Conservation (phyloP, 2,113 vertebrate genomes). For the Tragelaphus buxtoni region DNA sequence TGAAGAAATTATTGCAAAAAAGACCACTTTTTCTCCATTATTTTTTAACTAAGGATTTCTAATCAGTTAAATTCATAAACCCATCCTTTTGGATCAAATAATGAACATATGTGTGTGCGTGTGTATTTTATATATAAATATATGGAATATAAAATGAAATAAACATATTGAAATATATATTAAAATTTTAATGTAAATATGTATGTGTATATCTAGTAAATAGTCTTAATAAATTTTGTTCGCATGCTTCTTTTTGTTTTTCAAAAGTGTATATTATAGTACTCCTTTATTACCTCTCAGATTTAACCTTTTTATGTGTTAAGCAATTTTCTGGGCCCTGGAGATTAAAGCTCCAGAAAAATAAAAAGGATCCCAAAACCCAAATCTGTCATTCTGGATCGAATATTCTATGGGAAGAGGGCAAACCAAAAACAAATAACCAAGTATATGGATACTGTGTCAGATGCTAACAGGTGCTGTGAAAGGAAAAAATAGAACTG, state of each 20-base stretch:
- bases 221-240: not conserved
- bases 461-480: not conserved
- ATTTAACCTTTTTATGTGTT: not conserved
- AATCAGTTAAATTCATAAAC: not conserved
- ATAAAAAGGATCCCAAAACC: not conserved
- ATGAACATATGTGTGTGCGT: not conserved
- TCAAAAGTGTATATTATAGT: not conserved
- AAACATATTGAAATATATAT: not conserved
- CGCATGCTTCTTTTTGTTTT: not conserved
- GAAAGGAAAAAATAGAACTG: not conserved
- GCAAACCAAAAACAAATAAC: not conserved
- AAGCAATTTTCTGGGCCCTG: not conserved
- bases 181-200: not conserved
- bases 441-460: not conserved
- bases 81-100: not conserved
- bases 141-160: not conserved
- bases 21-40: not conserved
- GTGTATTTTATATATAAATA: not conserved
- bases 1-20: not conserved
- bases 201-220: not conserved
- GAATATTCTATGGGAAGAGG: not conserved
- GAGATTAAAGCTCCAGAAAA: not conserved
- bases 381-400: not conserved
- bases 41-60: not conserved
- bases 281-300: not conserved